Evolutionary conservation across 1,140 invertebrate genomes (phyloP), one percentile per base, ranked within the genome.

Genomic region (Papilio machaon): DNA sequence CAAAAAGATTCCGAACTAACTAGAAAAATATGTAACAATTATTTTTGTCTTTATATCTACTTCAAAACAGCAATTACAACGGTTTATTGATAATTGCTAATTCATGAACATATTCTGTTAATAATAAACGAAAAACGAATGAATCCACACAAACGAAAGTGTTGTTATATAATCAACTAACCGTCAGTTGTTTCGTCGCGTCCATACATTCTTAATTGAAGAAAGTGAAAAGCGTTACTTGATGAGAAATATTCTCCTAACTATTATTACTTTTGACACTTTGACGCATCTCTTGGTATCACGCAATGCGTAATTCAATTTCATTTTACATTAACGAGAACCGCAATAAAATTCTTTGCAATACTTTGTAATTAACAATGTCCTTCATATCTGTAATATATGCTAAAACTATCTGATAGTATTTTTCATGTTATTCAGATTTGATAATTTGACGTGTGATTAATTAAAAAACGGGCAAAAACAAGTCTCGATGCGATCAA

Each of bases 251-350:
- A 54, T 60, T 78, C 74, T 23, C 43, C 47, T 47, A 30, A 47
- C 13, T 76, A 54, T 60, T 78, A 60, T 78, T 78, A 78, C 76
- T 78, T 78, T 78, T 78, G 76, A 78, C 74, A 76, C n/a, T 47
- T 75, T 49, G 30, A 70, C 64, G 64, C 64, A 70, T 35, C 23
- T 70, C 64, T 70, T 23, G 30, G 11, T 70, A 70, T 35, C 64
- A 70, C 64, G 64, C 64, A 70, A 70, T 70, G 64, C 64, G 64
- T 70, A 35, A 13, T 35, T 70, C 30, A 19, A 35, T 70, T 70
- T 70, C 64, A 38, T 70, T 70, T 70, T 64, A 64, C 23, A 8
- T 64, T 58, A 58, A 17, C 54, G 17, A n/a, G n/a, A 5, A 58
- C 7, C n/a, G 7, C 17, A 58, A 58, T 8, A 13, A 11, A 58